Evolutionary conservation across 1,140 invertebrate species (phyloP).

Genomic region (Megalonaias nervosa): DNA sequence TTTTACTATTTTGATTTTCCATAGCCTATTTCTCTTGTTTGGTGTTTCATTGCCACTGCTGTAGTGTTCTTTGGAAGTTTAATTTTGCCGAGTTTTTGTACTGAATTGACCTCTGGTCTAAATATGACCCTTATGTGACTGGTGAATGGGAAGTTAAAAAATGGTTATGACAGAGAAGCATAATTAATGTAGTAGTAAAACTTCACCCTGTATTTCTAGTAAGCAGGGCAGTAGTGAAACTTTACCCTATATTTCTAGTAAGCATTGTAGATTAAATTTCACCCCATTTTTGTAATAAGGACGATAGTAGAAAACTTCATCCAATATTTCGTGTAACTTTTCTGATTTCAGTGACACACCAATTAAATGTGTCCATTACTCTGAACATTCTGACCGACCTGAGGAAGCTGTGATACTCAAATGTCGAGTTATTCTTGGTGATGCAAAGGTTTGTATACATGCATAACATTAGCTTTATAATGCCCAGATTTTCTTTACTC

Average conservation of each 20-base stretch:
- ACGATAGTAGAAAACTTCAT: too few species aligned
- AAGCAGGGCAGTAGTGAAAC: neutral
- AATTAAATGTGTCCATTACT: slow-evolving; percentile 57
- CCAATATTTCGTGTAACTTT: neutral
- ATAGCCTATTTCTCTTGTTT: too few species aligned
- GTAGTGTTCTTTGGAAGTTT: too few species aligned
- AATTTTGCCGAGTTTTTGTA: too few species aligned
- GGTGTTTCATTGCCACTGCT: too few species aligned
- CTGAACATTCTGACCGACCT: slow-evolving; percentile 22
- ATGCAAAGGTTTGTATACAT: slow-evolving; percentile 46
- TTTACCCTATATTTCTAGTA: neutral
- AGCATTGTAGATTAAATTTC: neutral
- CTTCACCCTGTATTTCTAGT: neutral
- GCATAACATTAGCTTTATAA: too few species aligned
- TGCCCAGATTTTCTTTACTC: too few species aligned
- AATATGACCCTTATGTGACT: neutral
- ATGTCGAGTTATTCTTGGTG: slow-evolving; percentile 57
- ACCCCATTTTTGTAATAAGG: neutral
- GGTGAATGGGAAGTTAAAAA: neutral
- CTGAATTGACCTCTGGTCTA: neutral
- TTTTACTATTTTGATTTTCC: too few species aligned
- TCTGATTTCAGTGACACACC: slow-evolving; percentile 56
- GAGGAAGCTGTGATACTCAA: slow-evolving; percentile 52
- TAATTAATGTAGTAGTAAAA: neutral
- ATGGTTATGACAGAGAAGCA: neutral